Percentiles rank a stretch among this genome's conserved stretches.
Evolutionary conservation across 2,797 vertebrate species (phyloP).

Genomic region (Sparus aurata): DNA sequence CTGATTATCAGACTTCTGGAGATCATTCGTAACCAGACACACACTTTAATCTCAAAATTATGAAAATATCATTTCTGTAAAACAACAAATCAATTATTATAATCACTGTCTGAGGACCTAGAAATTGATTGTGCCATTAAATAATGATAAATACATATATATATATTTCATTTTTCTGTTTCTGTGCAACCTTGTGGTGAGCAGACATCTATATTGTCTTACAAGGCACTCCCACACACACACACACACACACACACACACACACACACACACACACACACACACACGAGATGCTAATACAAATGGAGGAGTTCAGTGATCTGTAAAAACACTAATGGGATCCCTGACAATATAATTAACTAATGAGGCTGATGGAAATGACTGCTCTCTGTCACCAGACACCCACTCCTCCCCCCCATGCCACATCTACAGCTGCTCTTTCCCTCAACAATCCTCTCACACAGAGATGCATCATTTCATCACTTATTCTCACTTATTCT

Average conservation of each 20-base stretch:
- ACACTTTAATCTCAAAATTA: background rate
- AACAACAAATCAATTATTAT: background rate
- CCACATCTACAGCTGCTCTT: conserved; percentile 60
- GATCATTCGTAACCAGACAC: background rate
- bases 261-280: conserved; percentile 22
- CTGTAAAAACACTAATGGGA: conserved; percentile 76
- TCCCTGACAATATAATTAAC: conserved; percentile 77
- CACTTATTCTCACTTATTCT: background rate
- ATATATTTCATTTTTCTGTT: background rate
- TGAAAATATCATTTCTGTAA: background rate
- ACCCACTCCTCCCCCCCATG: conserved; percentile 17
- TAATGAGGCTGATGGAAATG: conserved; percentile 70
- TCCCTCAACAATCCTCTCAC: conserved; percentile 4
- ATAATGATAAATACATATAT: background rate
- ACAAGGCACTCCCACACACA: background rate
- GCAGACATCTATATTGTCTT: conserved; percentile 16
- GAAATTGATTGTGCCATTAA: background rate
- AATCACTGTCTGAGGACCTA: too few species aligned
- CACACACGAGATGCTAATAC: conserved; percentile 57
- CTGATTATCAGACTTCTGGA: background rate
- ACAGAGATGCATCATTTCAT: background rate
- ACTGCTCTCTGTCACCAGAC: conserved; percentile 58
- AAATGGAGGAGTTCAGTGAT: conserved; percentile 72
- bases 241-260: conserved; percentile 26
- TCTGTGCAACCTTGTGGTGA: conserved; percentile 2